A percentile compares a stretch with the other conserved stretches of the same genome.
Conservation (phyloP, 2,113 vertebrate species). For the Phylloscopus whistleri region DNA sequence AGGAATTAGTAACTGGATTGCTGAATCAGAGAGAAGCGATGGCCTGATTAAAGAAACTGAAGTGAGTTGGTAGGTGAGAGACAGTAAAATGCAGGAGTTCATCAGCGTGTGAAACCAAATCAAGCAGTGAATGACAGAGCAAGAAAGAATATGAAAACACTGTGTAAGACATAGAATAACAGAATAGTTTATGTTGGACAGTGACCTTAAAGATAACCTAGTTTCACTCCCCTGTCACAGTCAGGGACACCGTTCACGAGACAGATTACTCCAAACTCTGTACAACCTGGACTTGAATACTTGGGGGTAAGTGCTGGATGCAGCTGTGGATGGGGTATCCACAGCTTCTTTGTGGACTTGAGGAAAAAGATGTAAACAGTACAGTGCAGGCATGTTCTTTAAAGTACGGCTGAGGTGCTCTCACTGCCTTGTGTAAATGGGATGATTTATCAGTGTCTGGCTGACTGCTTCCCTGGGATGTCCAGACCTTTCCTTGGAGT, state of each 20-base stretch:
- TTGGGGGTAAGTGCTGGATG: background rate
- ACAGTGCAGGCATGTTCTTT: rapidly evolving
- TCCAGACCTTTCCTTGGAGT: background rate
- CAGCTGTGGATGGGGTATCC: background rate
- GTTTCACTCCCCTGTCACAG: background rate
- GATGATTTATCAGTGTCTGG: background rate
- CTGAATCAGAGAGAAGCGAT: background rate
- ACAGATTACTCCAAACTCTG: background rate
- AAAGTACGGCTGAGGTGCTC: background rate
- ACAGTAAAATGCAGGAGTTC: background rate
- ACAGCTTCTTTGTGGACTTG: background rate
- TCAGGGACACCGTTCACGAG: background rate
- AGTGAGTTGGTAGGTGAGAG: background rate
- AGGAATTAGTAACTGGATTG: background rate
- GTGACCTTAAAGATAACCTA: background rate
- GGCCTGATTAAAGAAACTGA: background rate
- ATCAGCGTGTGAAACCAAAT: background rate
- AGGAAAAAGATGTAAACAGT: background rate
- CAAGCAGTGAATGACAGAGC: rapidly evolving
- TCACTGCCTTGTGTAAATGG: rapidly evolving
- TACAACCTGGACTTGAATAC: background rate
- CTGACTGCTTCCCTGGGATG: background rate
- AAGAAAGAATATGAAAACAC: background rate
- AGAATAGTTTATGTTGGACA: background rate
- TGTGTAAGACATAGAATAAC: background rate